Conservation (phyloP, 2,797 vertebrate species). For the Gila robusta region DNA sequence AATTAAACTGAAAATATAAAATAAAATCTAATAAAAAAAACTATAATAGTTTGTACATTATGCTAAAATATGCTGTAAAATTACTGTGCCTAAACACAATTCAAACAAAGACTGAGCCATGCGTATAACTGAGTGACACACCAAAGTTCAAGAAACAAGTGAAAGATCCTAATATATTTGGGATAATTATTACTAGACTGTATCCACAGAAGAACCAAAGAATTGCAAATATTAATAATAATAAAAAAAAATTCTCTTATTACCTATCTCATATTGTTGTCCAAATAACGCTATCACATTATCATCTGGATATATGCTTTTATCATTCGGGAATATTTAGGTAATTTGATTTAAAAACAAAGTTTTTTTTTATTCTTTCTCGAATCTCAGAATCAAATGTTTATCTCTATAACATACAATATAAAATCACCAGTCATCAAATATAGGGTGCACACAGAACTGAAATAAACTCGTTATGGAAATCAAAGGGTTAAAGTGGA, state of each 20-base stretch:
- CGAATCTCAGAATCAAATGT: not conserved
- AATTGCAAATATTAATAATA: not conserved
- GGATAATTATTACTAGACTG: not conserved
- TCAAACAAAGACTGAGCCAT: too few species aligned
- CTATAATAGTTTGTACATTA: too few species aligned
- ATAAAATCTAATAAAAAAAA: too few species aligned
- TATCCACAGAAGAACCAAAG: not conserved
- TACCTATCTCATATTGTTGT: too few species aligned
- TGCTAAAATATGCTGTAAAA: too few species aligned
- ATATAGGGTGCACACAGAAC: conserved; percentile 45
- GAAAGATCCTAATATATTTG: not conserved
- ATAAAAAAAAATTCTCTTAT: too few species aligned
- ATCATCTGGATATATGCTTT: not conserved
- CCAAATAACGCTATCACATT: not conserved
- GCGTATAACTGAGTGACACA: too few species aligned
- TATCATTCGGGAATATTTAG: not conserved
- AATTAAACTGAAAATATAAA: too few species aligned
- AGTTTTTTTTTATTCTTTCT: not conserved
- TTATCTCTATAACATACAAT: conserved; percentile 15
- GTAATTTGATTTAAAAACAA: not conserved
- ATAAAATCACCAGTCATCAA: conserved; percentile 36
- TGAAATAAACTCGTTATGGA: conserved; percentile 31
- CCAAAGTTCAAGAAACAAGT: not conserved
- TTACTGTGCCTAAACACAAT: too few species aligned
- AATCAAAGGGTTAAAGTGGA: conserved; percentile 52